Conservation (phyloP, 2,113 vertebrate species). For the Phylloscopus trochiloides region DNA sequence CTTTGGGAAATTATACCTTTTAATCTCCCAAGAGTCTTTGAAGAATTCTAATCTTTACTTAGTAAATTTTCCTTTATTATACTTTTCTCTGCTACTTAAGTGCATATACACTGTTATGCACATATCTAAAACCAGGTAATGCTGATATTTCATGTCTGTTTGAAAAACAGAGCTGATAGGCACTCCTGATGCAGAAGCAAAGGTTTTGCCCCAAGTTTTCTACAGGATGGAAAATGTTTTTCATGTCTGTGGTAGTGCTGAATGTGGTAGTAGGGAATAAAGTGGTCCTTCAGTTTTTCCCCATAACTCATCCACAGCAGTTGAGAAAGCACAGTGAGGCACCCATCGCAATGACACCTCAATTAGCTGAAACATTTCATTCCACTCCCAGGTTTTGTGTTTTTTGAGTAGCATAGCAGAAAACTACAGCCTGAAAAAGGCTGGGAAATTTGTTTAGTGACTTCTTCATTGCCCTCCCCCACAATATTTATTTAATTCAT, state of each 20-base stretch:
- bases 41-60: background rate
- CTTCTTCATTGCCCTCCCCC: background rate
- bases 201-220: background rate
- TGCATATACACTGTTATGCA: fast-evolving
- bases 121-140: background rate
- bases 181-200: background rate
- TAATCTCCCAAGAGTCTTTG: background rate
- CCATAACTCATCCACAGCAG: background rate
- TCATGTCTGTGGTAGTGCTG: background rate
- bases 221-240: background rate
- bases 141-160: background rate
- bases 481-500: background rate
- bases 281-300: background rate
- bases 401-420: background rate
- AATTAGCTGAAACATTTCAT: background rate
- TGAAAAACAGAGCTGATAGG: background rate
- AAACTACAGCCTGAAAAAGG: background rate
- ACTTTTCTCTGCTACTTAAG: background rate
- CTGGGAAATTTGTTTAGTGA: background rate
- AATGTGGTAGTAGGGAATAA: background rate
- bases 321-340: background rate
- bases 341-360: background rate
- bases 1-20: background rate
- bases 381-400: background rate
- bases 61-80: background rate